phyloP scores from a whole-genome alignment of 2,797 vertebrate species.

The Hyperoplus immaculatus region DNA sequence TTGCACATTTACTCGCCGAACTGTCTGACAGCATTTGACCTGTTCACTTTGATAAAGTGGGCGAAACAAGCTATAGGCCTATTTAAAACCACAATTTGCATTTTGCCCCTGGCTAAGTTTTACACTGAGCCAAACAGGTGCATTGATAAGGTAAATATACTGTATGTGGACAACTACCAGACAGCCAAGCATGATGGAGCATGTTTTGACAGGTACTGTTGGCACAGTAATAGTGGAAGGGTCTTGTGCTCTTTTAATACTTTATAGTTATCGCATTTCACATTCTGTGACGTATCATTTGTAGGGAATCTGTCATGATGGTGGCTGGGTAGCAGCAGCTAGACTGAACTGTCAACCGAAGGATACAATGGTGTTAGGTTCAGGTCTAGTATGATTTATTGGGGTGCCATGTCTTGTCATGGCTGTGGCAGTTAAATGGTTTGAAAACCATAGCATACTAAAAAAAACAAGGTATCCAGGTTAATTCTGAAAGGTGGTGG shows the following conservation, averaged over 20 bases:
- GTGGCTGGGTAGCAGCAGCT: slow-evolving; percentile 2
- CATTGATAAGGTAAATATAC: not conserved
- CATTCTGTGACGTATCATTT: slow-evolving; percentile 28
- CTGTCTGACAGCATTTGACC: not conserved
- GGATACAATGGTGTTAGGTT: not conserved
- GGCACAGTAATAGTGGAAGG: not conserved
- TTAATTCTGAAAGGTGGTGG: not conserved
- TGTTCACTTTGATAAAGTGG: not conserved
- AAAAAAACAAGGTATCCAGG: not conserved
- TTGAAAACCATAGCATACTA: not conserved
- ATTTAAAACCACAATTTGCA: not conserved
- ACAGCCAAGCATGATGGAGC: not conserved
- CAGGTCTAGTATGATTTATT: slow-evolving; percentile 3
- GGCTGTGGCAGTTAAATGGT: slow-evolving; percentile 10
- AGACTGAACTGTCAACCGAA: not conserved
- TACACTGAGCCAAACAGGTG: not conserved
- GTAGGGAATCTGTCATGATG: slow-evolving; percentile 1
- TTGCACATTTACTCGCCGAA: not conserved
- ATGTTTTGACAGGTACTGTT: not conserved
- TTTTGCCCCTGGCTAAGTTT: not conserved
- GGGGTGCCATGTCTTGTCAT: not conserved
- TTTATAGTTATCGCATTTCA: slow-evolving; percentile 8
- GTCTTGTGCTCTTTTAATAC: not conserved
- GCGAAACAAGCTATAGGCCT: not conserved
- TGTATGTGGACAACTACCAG: not conserved